phyloP scores from a whole-genome alignment of 2,113 vertebrate species.

The Cephalopterus ornatus region DNA sequence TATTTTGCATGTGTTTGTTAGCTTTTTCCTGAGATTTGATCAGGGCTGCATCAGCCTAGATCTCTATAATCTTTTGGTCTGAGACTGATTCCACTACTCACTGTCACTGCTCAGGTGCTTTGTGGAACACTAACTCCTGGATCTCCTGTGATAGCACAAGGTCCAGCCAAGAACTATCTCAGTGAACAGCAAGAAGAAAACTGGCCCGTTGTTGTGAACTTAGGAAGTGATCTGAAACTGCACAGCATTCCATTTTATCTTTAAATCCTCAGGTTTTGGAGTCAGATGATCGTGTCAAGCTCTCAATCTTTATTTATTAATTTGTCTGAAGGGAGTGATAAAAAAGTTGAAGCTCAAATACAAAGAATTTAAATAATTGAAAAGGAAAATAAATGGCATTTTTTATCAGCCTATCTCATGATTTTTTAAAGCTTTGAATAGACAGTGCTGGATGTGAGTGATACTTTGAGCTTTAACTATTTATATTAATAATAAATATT shows the following conservation, averaged over 20 bases:
- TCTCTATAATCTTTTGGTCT: background rate
- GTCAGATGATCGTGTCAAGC: background rate
- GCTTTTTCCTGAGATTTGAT: background rate
- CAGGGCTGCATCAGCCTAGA: background rate
- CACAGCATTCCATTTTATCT: background rate
- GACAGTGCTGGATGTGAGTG: background rate
- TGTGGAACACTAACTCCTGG: background rate
- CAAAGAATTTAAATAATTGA: background rate
- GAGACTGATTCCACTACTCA: background rate
- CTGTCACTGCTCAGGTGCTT: background rate
- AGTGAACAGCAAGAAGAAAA: background rate
- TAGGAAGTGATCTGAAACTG: background rate
- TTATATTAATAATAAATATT: background rate
- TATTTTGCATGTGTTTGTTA: background rate
- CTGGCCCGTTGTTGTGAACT: background rate
- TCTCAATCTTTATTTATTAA: background rate
- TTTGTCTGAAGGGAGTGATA: background rate
- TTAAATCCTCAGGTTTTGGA: background rate
- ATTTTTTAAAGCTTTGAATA: background rate
- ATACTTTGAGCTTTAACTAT: background rate
- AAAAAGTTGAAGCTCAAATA: background rate
- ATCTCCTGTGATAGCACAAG: background rate
- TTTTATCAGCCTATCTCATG: background rate
- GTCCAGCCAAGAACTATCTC: background rate
- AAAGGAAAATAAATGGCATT: background rate